A percentile compares a stretch with the other conserved stretches of the same genome.
Conservation (phyloP, 2,888 invertebrate genomes). For the Rhagonycha lutea region DNA sequence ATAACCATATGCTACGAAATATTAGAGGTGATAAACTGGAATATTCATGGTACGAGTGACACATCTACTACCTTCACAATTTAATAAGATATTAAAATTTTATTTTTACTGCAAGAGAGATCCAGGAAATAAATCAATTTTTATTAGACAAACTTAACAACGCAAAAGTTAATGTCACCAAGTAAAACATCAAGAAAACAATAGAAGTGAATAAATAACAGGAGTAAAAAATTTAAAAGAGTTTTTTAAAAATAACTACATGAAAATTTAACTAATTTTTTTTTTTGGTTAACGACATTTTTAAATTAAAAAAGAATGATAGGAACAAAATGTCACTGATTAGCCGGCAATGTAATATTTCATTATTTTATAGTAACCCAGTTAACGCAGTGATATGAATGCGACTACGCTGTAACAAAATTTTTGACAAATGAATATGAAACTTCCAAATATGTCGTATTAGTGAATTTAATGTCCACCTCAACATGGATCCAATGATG, state of each 20-base stretch:
- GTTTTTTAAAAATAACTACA: not conserved
- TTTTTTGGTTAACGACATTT: not conserved
- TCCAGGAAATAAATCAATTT: not conserved
- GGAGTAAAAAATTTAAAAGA: too few relatives aligned
- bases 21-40: not conserved
- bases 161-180: not conserved
- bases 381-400: too few relatives aligned
- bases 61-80: not conserved
- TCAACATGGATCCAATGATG: too few relatives aligned
- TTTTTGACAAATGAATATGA: too few relatives aligned
- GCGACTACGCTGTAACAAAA: too few relatives aligned
- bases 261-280: not conserved
- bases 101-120: not conserved
- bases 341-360: not conserved
- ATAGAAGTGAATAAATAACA: not conserved
- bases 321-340: not conserved
- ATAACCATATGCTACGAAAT: not conserved
- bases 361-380: too few relatives aligned
- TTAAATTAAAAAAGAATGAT: not conserved
- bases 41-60: not conserved
- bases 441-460: too few relatives aligned
- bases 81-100: not conserved
- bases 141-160: not conserved
- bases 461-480: too few relatives aligned
- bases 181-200: not conserved